phyloP scores from a whole-genome alignment of 1,140 invertebrate genomes.

The Meloidogyne floridensis region DNA sequence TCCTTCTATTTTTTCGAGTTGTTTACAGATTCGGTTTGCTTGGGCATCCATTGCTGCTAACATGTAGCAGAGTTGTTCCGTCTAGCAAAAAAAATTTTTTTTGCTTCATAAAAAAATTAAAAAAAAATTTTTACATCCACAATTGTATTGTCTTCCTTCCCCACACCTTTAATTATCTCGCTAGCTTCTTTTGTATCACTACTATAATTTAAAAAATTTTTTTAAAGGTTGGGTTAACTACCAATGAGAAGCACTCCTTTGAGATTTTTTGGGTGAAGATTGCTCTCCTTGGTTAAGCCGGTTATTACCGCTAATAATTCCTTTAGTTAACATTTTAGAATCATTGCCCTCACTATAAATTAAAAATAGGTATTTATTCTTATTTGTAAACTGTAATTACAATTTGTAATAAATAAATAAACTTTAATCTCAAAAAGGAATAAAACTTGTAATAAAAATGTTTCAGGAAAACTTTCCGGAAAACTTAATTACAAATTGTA shows the following conservation, averaged over 20 bases:
- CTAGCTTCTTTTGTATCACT: background rate
- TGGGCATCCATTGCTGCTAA: constrained; percentile 61
- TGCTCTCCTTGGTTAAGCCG: background rate
- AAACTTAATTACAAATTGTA: too few species aligned
- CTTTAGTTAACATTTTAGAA: background rate
- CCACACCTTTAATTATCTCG: background rate
- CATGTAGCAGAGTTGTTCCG: constrained; percentile 60
- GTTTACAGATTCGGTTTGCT: constrained; percentile 55
- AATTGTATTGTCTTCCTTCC: background rate
- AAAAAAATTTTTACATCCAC: background rate
- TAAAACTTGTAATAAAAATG: too few species aligned
- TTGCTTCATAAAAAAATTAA: background rate
- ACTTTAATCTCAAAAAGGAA: too few species aligned
- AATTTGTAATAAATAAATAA: background rate
- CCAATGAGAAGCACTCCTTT: background rate
- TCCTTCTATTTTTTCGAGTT: constrained; percentile 58
- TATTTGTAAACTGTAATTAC: background rate
- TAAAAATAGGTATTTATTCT: background rate
- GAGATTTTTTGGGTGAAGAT: background rate
- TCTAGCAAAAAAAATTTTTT: constrained; percentile 42
- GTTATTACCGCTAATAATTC: background rate
- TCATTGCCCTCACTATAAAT: background rate
- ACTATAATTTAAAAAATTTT: background rate
- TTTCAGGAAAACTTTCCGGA: too few species aligned
- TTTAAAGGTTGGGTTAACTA: background rate